Evolutionary conservation across 2,113 vertebrate genomes (phyloP).

Genomic region (Anseranas semipalmata): DNA sequence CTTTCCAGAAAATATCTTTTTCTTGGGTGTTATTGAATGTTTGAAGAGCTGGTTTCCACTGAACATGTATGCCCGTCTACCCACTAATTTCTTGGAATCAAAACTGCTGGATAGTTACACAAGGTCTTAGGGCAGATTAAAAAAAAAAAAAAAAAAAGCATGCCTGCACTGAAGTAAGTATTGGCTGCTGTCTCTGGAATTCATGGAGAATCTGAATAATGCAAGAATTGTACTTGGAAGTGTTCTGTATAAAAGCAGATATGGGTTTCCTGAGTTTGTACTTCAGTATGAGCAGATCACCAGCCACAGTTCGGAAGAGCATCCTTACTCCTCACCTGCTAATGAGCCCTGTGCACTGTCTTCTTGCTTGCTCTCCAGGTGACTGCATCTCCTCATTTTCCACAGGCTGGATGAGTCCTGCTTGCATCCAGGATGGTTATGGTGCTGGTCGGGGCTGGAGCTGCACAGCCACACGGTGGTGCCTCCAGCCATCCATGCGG

Average conservation of each 20-base stretch:
- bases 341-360: rapidly evolving
- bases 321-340: neutral
- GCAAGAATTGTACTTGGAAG: neutral
- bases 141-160: neutral
- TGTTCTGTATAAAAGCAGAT: neutral
- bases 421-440: rapidly evolving
- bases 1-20: neutral
- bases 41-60: neutral
- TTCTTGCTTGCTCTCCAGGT: rapidly evolving
- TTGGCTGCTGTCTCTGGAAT: neutral
- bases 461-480: neutral
- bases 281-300: neutral
- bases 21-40: neutral
- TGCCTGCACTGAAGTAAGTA: neutral
- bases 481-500: rapidly evolving
- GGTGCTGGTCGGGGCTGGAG: neutral
- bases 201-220: neutral
- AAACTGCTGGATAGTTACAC: neutral
- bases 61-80: neutral
- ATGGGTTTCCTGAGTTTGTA: neutral
- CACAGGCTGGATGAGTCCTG: neutral
- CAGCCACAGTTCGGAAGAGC: neutral
- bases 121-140: neutral
- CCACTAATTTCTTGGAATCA: neutral
- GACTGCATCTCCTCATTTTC: no score